Percentiles rank a stretch among this genome's conserved stretches.
These are phyloP conservation scores for Drosophila phalerata DNA, from an alignment of 2,888 invertebrate species.

Conservation along the genomic window DNA sequence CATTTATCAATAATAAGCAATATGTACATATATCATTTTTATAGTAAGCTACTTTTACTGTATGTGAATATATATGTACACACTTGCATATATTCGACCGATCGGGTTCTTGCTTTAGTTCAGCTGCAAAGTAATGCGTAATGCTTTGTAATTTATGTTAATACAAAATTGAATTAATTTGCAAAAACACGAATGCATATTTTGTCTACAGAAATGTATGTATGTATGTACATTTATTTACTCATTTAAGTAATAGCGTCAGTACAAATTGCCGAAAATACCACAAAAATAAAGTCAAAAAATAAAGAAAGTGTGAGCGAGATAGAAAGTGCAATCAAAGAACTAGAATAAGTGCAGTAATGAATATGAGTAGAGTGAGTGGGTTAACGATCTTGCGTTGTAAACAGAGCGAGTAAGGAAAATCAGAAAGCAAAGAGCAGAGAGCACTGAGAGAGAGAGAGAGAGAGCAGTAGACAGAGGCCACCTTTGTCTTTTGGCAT, in stretches of 20 bases:
- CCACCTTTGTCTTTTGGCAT: slow-evolving; percentile 22
- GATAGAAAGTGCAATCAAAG: slow-evolving; percentile 10
- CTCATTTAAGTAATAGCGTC: neutral
- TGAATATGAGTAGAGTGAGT: slow-evolving; percentile 7
- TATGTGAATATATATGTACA: slow-evolving; percentile 1
- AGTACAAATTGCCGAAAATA: neutral
- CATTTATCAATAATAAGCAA: neutral
- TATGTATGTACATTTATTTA: neutral
- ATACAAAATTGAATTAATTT: slow-evolving; percentile 17
- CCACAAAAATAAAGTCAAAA: neutral
- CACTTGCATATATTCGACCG: neutral
- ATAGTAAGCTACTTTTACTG: slow-evolving; percentile 2
- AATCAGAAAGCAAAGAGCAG: neutral
- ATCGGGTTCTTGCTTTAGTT: slow-evolving; percentile 24
- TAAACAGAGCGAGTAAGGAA: slow-evolving; percentile 35
- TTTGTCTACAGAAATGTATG: neutral
- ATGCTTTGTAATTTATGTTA: slow-evolving; percentile 38
- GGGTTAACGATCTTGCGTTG: slow-evolving; percentile 50
- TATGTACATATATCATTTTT: neutral
- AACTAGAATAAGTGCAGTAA: neutral
- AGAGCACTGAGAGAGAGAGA: too few relatives aligned
- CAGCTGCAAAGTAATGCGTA: slow-evolving; percentile 8
- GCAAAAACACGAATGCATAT: slow-evolving; percentile 14
- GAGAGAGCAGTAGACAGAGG: slow-evolving; percentile 8
- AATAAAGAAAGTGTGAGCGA: neutral